Base-by-base conservation (phyloP, 2,113 vertebrate species). In the Calidris pugnax region DNA sequence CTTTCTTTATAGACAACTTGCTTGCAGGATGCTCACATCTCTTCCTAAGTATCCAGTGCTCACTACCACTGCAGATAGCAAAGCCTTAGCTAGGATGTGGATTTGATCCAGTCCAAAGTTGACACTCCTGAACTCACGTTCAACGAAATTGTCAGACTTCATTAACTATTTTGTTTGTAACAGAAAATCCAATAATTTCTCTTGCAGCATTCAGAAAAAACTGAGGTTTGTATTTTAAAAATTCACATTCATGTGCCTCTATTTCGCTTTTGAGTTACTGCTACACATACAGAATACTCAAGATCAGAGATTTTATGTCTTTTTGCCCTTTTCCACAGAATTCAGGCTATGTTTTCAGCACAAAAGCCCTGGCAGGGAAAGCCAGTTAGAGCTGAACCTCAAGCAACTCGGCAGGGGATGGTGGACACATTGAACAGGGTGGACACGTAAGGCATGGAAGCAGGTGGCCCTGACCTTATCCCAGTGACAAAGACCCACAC, bases 381-480 rank as follows among this genome's bases (percentile, higher is more conserved):
- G 13, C 12, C 6, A 77, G 7, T 35, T 53, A 39, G 19, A 90
- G 15, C 17, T 73, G 72, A 85, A 28, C 24, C n/a, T 62, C 7
- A 2, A 45, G 19, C 28, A 63, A 0, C 50, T 84, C 94, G 76
- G 39, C 76, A 57, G 59, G 14, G n/a, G 14, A 60, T 69, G 20
- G 33, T 69, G 86, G 43, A 68, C 30, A 45, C 5, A 57, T 63
- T 55, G 41, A 81, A 66, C 7, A 11, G 41, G 4, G 6, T 23
- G 85, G 55, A 51, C 12, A 30, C 5, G 4, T 3, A 76, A 35
- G 2, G 5, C 0, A 2, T 4, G 10, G 32, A 72, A 64, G 57
- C 60, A 80, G 45, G 21, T 12, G 1, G 59, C 59, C 51, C 45
- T 84, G 59, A 47, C 76, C 53, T 79, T 35, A 56, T 37, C 7